phyloP scores from a whole-genome alignment of 2,888 invertebrate genomes.

The Philereme vetulata region DNA sequence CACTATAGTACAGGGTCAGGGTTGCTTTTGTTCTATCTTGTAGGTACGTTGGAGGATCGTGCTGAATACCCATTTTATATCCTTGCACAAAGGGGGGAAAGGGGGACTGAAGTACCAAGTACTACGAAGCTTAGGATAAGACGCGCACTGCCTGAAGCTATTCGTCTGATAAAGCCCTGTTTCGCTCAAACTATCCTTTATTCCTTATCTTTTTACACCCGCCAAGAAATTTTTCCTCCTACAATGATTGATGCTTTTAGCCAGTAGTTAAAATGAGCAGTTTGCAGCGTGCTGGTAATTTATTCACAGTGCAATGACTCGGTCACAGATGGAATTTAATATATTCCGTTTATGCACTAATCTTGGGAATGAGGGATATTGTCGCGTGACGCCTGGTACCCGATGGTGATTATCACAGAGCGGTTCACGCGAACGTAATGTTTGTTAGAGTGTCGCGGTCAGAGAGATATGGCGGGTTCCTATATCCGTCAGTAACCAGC shows the following conservation, averaged over 20 bases:
- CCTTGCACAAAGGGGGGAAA: slow-evolving; percentile 35
- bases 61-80: slow-evolving; percentile 49
- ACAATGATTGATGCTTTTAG: slow-evolving; percentile 56
- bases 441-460: not conserved
- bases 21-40: slow-evolving; percentile 48
- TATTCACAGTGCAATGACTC: slow-evolving; percentile 53
- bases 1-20: slow-evolving; percentile 48
- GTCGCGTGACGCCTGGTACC: not conserved
- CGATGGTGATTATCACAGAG: slow-evolving; percentile 2
- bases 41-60: slow-evolving; percentile 48
- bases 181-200: slow-evolving; percentile 55
- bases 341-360: slow-evolving; percentile 58
- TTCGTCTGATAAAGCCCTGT: slow-evolving; percentile 61
- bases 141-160: slow-evolving; percentile 53
- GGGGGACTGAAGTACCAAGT: slow-evolving; percentile 34
- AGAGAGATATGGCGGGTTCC: not conserved
- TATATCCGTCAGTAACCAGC: too few relatives aligned
- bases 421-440: not conserved
- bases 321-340: slow-evolving; percentile 64
- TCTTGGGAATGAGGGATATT: slow-evolving; percentile 29
- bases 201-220: slow-evolving; percentile 52
- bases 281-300: slow-evolving; percentile 55
- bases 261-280: slow-evolving; percentile 45
- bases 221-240: slow-evolving; percentile 9
- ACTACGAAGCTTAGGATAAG: slow-evolving; percentile 39